phyloP scores from a whole-genome alignment of 1,140 invertebrate genomes.

The Calycopis cecrops region DNA sequence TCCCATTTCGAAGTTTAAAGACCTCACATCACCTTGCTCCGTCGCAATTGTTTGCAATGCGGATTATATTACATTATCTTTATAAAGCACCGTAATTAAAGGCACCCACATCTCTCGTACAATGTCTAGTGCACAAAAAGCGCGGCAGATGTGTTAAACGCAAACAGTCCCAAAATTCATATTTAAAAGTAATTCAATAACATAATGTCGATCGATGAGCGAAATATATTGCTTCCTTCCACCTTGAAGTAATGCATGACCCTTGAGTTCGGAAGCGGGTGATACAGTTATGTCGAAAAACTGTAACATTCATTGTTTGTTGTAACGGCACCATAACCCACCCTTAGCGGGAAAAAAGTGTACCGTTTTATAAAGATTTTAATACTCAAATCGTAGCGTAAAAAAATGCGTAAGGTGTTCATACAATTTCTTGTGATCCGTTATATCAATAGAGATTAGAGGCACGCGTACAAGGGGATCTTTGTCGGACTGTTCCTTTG shows the following conservation, averaged over 20 bases:
- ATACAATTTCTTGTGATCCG: conserved; percentile 52
- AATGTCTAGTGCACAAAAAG: conserved; percentile 47
- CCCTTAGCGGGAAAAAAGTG: conserved; percentile 51
- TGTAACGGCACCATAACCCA: conserved; percentile 56
- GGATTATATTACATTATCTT: conserved; percentile 73
- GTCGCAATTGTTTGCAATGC: conserved; percentile 55
- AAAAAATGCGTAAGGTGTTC: conserved; percentile 67
- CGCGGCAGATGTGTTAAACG: conserved; percentile 61
- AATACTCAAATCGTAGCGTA: conserved; percentile 36
- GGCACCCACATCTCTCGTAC: conserved; percentile 57
- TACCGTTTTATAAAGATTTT: conserved; percentile 62
- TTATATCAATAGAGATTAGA: conserved; percentile 72
- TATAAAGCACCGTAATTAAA: conserved; percentile 66
- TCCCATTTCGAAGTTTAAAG: conserved; percentile 36
- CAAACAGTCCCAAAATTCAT: conserved; percentile 60
- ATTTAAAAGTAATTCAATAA: conserved; percentile 72
- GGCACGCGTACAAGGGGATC: conserved; percentile 55
- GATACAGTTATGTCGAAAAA: conserved; percentile 71
- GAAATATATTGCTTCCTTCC: conserved; percentile 72
- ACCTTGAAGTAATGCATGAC: conserved; percentile 51
- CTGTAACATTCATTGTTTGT: conserved; percentile 65
- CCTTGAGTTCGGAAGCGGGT: conserved; percentile 36
- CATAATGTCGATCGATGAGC: conserved; percentile 62
- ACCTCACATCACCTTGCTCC: conserved; percentile 52
- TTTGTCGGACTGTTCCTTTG: conserved; percentile 59